Base-by-base conservation (phyloP, 1,140 invertebrate species). In the Leucophenga varia region DNA sequence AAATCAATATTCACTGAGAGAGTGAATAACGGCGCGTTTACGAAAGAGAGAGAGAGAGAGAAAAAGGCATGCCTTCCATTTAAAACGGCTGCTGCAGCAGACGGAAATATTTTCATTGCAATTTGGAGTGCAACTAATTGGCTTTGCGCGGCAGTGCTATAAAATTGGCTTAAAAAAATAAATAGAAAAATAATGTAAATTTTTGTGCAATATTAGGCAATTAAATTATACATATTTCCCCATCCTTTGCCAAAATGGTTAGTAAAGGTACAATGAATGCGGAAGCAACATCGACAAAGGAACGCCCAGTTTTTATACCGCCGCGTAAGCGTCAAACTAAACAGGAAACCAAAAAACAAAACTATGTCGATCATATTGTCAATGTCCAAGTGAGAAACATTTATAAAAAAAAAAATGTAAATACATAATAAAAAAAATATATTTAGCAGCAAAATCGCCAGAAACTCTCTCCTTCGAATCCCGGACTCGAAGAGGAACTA, bases 291-390 rank as follows among this genome's bases (percentile, higher is more conserved):
- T 44, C 47, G 9, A 69, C 78, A 61, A 77, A 79, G 39, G 80
- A 82, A 61, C 80, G 79, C 61, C 80, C 81, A 34, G 69, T 81
- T 57, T 80, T 83, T 52, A 81, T 82, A 59, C 72, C 81, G 44
- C 80, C 81, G 17, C 80, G 81, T 49, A 82, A 82, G 64, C 74
- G 81, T 52, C 61, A 73, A 55, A 80, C 77, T 52, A 67, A 67
- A 50, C 43, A 64, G 1, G 63, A 67, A 38, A 79, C 79, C 19
- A 82, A 83, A 55, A 82, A 81, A 45, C 71, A 76, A 30, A 79
- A 78, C 49, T 80, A 82, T 75, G 81, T 82, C 13, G 81, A 83
- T 54, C 81, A 82, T 51, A 81, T 83, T 49, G 81, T 82, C 45
- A 78, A 75, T 60, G 78, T 82, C 38, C 81, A 83, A 76, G 81